Evolutionary conservation across 2,888 invertebrate genomes (phyloP), one percentile per base, ranked within the genome.

Genomic region (Tipula confusa): DNA sequence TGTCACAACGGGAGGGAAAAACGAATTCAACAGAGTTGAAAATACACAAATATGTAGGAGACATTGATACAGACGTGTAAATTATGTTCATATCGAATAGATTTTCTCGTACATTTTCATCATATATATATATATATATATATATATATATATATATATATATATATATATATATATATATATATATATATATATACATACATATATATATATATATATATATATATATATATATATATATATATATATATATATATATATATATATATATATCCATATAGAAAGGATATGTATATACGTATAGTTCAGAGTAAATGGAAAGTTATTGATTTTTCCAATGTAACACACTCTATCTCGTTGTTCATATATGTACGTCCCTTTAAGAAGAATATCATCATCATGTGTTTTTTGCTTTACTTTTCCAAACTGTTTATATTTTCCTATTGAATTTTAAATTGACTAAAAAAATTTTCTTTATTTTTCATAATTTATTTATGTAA

Each of bases 1-100:
- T 64, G 64, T 64, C 64, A 64, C 64, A 64, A 64, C 64, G 64
- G 64, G 64, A 64, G 64, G 64, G 64, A 64, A 64, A 64, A 64
- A 64, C 64, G 64, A 64, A 64, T 64, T 64, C 64, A 64, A 64
- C 64, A 64, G 64, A 64, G 64, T 64, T 64, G 64, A 64, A 64
- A 64, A 64, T 64, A 64, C 64, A 64, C 24, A 64, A 64, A 64
- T 24, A 64, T 64, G 64, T 64, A 64, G 64, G 64, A 64, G 64
- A 64, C 64, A 64, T 64, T 64, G 64, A 64, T 64, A 64, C 64
- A 64, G 64, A 64, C 64, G 64, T 64, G 64, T 64, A 64, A 64
- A 24, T 64, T 64, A 64, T 64, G 64, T 64, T 64, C 64, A 24
- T n/a, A n/a, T 64, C 64, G 64, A 64, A 64, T 64, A 64, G 64